phyloP scores from a whole-genome alignment of 2,113 vertebrate genomes.

The Pygoscelis adeliae region DNA sequence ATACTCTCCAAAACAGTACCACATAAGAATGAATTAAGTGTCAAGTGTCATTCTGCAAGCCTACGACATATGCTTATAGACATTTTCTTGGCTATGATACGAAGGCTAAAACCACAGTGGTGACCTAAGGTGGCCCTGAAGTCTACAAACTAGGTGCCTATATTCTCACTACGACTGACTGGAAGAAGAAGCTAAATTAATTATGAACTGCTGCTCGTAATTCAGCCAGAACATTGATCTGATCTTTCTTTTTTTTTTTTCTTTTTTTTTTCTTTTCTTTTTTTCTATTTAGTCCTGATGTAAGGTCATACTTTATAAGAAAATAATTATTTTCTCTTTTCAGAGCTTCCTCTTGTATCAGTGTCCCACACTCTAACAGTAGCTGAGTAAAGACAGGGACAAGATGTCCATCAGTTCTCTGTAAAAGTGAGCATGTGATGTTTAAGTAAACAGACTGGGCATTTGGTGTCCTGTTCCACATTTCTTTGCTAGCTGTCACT shows the following conservation, averaged over 20 bases:
- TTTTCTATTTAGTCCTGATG: neutral
- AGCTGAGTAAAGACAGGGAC: neutral
- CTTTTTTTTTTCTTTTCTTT: fast-evolving
- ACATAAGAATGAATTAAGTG: neutral
- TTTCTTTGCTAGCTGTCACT: neutral
- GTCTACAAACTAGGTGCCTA: neutral
- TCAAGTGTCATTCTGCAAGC: neutral
- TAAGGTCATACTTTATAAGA: neutral
- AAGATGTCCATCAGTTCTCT: neutral
- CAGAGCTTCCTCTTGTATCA: neutral
- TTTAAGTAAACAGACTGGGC: neutral
- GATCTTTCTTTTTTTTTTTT: neutral
- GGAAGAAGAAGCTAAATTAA: neutral
- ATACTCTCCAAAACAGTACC: neutral
- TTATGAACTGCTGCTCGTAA: neutral
- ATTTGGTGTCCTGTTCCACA: neutral
- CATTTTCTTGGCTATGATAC: neutral
- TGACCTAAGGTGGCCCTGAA: neutral
- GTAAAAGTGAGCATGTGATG: neutral
- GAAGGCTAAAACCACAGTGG: neutral
- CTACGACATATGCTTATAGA: neutral
- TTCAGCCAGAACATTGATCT: neutral
- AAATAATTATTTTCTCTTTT: neutral
- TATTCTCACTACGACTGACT: neutral
- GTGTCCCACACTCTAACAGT: neutral